These are phyloP conservation scores for Panthera tigris DNA, from an alignment of 2,113 vertebrate genomes.

Conservation along the genomic window DNA sequence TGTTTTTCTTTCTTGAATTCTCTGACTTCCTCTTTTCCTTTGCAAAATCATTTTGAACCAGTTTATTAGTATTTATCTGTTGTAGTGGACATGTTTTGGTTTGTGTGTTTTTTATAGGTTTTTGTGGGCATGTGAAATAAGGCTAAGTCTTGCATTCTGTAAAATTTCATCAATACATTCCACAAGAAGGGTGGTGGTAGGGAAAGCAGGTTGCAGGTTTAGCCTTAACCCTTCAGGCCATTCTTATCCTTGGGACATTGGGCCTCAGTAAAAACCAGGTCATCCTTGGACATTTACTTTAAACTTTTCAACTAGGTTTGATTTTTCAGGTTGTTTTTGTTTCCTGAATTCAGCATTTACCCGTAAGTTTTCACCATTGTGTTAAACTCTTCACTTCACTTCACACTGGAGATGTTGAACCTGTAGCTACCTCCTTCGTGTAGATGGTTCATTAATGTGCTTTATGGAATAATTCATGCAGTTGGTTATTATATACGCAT, in stretches of 20 bases:
- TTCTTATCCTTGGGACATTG: background rate
- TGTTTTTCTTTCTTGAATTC: slow-evolving; percentile 28
- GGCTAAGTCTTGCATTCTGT: background rate
- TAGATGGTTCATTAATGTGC: background rate
- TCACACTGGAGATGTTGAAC: background rate
- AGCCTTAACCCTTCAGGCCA: background rate
- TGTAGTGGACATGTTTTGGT: background rate
- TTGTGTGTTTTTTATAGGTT: background rate
- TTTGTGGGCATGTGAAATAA: background rate
- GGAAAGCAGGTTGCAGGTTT: background rate
- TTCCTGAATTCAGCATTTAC: background rate
- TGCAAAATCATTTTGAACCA: background rate
- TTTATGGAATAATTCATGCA: background rate
- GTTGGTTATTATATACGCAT: background rate
- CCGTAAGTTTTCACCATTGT: background rate
- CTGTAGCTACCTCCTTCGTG: background rate
- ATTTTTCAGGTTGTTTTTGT: background rate
- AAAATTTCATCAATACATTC: background rate
- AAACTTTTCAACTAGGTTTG: background rate
- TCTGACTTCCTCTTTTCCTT: background rate
- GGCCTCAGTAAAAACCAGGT: background rate
- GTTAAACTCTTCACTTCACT: background rate
- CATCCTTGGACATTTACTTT: background rate
- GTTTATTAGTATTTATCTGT: background rate
- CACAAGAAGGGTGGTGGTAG: background rate